phyloP scores from a whole-genome alignment of 2,113 vertebrate species.

The Alosa alosa region DNA sequence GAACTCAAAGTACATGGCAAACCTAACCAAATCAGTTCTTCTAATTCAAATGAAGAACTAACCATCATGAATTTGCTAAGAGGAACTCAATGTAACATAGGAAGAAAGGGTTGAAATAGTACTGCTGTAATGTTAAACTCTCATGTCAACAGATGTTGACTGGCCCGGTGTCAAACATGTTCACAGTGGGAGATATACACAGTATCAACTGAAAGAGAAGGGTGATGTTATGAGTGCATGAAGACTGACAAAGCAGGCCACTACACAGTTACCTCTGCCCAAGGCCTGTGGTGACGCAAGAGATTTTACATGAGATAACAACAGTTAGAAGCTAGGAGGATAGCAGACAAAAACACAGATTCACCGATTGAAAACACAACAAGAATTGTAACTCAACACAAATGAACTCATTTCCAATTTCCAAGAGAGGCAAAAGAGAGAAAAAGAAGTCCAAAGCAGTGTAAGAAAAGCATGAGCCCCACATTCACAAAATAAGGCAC shows the following conservation, averaged over 20 bases:
- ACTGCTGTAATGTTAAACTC: neutral
- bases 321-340: neutral
- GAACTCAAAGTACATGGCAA: neutral
- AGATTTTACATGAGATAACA: neutral
- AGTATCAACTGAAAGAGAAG: neutral
- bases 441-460: neutral
- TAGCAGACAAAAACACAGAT: neutral
- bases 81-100: neutral
- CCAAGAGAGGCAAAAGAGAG: neutral
- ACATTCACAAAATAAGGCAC: neutral
- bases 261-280: neutral
- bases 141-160: neutral
- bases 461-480: neutral
- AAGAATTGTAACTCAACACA: neutral
- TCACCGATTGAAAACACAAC: neutral
- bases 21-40: neutral
- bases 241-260: neutral
- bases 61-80: neutral
- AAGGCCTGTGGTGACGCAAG: neutral
- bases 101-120: neutral
- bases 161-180: neutral
- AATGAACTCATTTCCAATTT: neutral
- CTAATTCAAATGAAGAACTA: neutral
- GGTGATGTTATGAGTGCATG: neutral
- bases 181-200: neutral